Evolutionary conservation across 2,113 vertebrate genomes (phyloP), one percentile per base, ranked within the genome.

Genomic region (Indicator maculatus): DNA sequence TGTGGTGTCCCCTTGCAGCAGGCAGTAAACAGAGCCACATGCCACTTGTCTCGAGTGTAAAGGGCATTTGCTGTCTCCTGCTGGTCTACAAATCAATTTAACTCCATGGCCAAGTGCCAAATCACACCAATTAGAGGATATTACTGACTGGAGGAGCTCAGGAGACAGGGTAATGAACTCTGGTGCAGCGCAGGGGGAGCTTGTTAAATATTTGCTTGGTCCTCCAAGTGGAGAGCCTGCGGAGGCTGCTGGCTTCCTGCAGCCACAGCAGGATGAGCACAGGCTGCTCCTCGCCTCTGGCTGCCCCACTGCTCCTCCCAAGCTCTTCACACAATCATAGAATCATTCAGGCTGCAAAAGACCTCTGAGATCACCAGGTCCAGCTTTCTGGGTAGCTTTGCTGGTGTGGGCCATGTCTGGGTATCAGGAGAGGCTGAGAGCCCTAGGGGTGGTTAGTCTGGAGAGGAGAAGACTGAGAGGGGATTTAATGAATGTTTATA

Each of bases 81-180:
- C 82, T 93, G 96, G 86, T 33, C 96, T 87, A 84, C 92, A 92
- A 92, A 95, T 94, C 96, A 95, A 90, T 94, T 92, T 93, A 74
- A 65, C 86, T 81, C 84, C 36, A 28, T 92, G 96, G 95, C 92
- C 88, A 33, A 60, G 83, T 65, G 93, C 95, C 96, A 96, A 84
- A 92, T 82, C 88, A 86, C 90, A 81, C 94, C 92, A 95, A 90
- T 95, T 96, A 95, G 90, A 79, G 77, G 86, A 82, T 82, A 86
- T 92, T 93, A 94, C 92, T 78, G 86, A 88, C 88, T 92, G 90
- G 33, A 90, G 93, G 66, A 92, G 93, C 95, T 88, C 76, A 3
- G 86, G 96, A 96, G 95, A 88, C 65, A 16, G 1, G 86, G 72
- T 95, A 95, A 96, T 96, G 92, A 96, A 95, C 93, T 95, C 65